A percentile compares a stretch with the other conserved stretches of the same genome.
These are phyloP conservation scores for Parazoanthus atlanticus DNA, from an alignment of 92 coral and sea anemone genomes.

Conservation along the genomic window DNA sequence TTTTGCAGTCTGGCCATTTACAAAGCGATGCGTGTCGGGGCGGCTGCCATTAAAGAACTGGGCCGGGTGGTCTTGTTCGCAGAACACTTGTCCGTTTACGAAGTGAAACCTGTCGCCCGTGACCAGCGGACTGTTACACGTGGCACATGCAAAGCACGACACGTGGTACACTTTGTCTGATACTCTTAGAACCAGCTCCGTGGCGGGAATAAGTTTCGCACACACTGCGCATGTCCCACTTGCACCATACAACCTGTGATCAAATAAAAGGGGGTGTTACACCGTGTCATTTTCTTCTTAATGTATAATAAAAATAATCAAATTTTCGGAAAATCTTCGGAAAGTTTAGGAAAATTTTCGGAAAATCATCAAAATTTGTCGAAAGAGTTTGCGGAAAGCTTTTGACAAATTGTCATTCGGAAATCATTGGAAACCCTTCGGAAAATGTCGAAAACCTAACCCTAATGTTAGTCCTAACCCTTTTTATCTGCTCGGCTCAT, in stretches of 20 bases:
- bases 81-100: constrained; percentile 61
- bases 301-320: too few relatives aligned
- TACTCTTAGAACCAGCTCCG: constrained; percentile 62
- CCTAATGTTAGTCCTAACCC: too few relatives aligned
- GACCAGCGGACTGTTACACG: constrained; percentile 55
- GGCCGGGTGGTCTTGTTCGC: constrained; percentile 55
- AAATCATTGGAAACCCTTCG: too few relatives aligned
- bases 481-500: too few relatives aligned
- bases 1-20: constrained; percentile 30
- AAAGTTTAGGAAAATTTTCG: too few relatives aligned
- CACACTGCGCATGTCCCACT: constrained; percentile 69
- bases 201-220: constrained; percentile 60
- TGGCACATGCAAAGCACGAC: constrained; percentile 58
- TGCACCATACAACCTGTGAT: constrained; percentile 59
- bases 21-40: constrained; percentile 10
- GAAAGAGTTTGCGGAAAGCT: too few relatives aligned
- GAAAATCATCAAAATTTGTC: too few relatives aligned
- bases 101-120: constrained; percentile 62
- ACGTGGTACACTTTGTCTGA: constrained; percentile 65
- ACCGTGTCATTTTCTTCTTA: too few relatives aligned
- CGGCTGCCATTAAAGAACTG: constrained; percentile 7
- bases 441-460: too few relatives aligned
- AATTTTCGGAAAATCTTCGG: too few relatives aligned
- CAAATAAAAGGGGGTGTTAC: constrained; percentile 12
- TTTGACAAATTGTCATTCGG: too few relatives aligned